Evolutionary conservation across 2,113 vertebrate genomes (phyloP).

Genomic region (Pantherophis guttatus): DNA sequence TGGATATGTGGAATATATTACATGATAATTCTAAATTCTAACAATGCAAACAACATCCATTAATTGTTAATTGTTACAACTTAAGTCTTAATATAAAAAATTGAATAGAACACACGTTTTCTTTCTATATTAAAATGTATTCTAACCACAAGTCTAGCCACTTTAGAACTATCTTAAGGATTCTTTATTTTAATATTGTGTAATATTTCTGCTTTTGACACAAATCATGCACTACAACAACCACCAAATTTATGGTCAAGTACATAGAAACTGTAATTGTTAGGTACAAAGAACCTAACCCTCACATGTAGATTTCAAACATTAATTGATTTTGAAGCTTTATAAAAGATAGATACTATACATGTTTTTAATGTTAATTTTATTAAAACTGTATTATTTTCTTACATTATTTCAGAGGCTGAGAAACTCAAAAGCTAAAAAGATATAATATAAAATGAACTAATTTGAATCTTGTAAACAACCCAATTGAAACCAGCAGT

Average conservation of each 20-base stretch:
- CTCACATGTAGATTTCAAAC: background rate
- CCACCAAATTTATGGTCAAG: background rate
- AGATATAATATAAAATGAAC: background rate
- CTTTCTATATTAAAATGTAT: background rate
- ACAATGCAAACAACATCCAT: background rate
- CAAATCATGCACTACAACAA: background rate
- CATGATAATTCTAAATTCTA: background rate
- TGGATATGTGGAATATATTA: background rate
- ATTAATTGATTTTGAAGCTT: background rate
- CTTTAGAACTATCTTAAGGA: background rate
- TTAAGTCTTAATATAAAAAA: background rate
- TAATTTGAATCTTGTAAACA: background rate
- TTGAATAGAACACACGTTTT: background rate
- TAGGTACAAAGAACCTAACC: background rate
- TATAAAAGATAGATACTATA: background rate
- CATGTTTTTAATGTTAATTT: background rate
- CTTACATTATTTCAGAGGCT: background rate
- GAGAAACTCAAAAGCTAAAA: background rate
- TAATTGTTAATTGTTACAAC: background rate
- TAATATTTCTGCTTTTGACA: background rate
- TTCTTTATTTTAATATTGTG: background rate
- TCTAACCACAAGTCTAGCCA: background rate
- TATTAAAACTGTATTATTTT: background rate
- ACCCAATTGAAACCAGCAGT: background rate
- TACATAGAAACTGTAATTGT: background rate